Conservation (phyloP, 35 echinoderm and acorn worm species). For the Anneissia japonica region DNA sequence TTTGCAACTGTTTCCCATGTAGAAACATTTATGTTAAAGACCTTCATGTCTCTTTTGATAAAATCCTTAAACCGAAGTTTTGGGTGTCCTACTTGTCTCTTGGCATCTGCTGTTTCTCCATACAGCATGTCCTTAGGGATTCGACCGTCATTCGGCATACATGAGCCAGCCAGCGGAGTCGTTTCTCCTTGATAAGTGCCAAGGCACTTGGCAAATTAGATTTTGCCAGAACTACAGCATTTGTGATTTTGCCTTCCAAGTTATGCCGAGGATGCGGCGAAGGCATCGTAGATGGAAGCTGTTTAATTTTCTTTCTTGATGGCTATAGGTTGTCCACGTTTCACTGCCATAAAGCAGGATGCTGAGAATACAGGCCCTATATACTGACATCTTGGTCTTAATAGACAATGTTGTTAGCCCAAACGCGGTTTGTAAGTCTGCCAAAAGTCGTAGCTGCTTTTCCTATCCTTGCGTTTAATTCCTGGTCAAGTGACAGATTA, state of each 20-base stretch:
- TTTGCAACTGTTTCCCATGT: too few species aligned
- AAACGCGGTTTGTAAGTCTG: slow-evolving; percentile 36
- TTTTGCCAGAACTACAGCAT: neutral
- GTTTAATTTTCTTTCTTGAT: slow-evolving; percentile 2
- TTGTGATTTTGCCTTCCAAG: slow-evolving; percentile 8
- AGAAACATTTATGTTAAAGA: too few species aligned
- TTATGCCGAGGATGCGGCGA: slow-evolving; percentile 18
- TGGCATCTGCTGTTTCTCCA: neutral
- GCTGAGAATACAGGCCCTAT: neutral
- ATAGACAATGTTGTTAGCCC: slow-evolving; percentile 20
- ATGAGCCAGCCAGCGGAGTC: neutral
- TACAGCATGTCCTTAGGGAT: slow-evolving; percentile 28
- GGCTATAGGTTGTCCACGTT: slow-evolving; percentile 10
- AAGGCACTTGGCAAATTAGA: neutral
- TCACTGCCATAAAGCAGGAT: slow-evolving; percentile 15
- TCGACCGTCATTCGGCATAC: neutral
- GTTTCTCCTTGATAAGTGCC: neutral
- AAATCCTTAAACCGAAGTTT: neutral
- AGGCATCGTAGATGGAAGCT: slow-evolving; percentile 11
- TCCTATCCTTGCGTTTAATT: slow-evolving; percentile 26
- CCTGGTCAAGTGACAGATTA: slow-evolving; percentile 11
- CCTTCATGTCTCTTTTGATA: slow-evolving; percentile 3
- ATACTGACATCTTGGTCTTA: neutral
- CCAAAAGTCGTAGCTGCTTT: slow-evolving; percentile 18
- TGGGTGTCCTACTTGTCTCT: neutral